Conservation (phyloP, 2,888 invertebrate genomes). For the Sicus ferrugineus region DNA sequence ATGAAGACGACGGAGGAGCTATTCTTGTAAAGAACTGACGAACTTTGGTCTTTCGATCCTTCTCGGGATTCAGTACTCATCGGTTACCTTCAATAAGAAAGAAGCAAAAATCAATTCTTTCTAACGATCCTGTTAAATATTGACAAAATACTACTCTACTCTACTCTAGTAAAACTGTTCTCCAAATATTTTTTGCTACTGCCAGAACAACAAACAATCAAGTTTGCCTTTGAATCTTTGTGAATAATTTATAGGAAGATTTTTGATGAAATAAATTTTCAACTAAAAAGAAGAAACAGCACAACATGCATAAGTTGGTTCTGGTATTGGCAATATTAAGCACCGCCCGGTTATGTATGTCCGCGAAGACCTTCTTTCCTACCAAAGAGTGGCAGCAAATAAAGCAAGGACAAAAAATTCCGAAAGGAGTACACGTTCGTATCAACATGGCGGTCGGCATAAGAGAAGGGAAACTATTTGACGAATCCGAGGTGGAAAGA, state of each 20-base stretch:
- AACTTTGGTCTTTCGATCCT: not conserved
- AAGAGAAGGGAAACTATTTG: slow-evolving; percentile 78
- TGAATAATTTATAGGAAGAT: no score
- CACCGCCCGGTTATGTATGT: slow-evolving; percentile 30
- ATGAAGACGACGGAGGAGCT: not conserved
- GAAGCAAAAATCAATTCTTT: no score
- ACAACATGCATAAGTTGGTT: not conserved
- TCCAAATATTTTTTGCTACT: no score
- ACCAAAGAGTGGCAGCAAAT: slow-evolving; percentile 73
- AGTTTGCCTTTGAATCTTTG: no score
- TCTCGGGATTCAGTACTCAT: no score
- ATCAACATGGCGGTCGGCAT: slow-evolving; percentile 78
- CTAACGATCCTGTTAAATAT: no score
- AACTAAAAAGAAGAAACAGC: not conserved
- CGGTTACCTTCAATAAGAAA: not conserved
- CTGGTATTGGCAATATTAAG: not conserved
- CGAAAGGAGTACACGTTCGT: slow-evolving; percentile 77
- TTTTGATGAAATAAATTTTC: no score
- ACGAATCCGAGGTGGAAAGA: slow-evolving; percentile 65
- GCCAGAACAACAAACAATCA: no score
- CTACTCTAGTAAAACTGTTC: no score
- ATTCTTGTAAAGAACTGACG: no score
- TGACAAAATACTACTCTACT: no score
- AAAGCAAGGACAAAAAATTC: slow-evolving; percentile 73
- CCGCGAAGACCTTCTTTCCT: slow-evolving; percentile 66